Percentiles rank a stretch among this genome's conserved stretches.
These are phyloP conservation scores for Tipula confusa DNA, from an alignment of 2,888 invertebrate genomes.

Conservation along the genomic window DNA sequence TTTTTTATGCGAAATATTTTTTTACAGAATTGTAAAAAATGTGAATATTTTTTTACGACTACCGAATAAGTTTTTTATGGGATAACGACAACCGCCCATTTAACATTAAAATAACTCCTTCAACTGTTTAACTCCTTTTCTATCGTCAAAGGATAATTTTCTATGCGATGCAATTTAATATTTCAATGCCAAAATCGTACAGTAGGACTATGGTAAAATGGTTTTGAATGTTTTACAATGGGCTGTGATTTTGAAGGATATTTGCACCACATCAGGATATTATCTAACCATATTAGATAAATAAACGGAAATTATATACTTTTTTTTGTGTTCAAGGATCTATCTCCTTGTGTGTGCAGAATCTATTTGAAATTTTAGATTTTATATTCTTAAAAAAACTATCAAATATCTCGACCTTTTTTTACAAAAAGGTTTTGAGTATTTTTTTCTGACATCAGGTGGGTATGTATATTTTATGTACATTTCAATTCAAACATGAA, in stretches of 20 bases:
- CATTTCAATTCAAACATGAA: neutral
- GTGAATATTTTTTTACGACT: neutral
- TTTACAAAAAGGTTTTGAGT: neutral
- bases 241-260: neutral
- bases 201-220: neutral
- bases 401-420: conserved; percentile 5
- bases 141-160: neutral
- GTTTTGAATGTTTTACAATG: neutral
- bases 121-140: neutral
- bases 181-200: neutral
- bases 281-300: neutral
- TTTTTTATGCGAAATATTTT: neutral
- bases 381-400: neutral
- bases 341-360: neutral
- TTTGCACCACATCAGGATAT: neutral
- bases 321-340: neutral
- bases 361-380: neutral
- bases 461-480: neutral
- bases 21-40: neutral
- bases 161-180: neutral
- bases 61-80: neutral
- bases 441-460: neutral
- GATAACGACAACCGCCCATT: neutral
- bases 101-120: neutral
- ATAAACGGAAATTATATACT: neutral